phyloP scores from a whole-genome alignment of 1,140 invertebrate species.

The Lamellibrachia luymesi region DNA sequence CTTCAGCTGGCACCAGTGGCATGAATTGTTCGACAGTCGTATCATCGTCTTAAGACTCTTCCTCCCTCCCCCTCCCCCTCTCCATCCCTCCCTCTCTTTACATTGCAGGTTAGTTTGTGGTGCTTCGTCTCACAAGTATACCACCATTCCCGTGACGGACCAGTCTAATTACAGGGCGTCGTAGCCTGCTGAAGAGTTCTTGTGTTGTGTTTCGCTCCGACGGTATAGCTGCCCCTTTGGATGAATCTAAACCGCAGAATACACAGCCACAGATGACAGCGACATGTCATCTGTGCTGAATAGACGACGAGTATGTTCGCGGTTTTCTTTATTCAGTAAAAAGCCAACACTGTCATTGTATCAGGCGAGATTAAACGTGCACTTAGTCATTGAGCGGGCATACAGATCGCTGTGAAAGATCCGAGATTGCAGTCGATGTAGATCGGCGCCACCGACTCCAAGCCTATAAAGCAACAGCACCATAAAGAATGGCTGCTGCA shows the following conservation, averaged over 20 bases:
- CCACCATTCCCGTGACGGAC: background rate
- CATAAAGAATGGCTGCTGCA: background rate
- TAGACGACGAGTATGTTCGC: background rate
- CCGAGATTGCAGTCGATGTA: background rate
- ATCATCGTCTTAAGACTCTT: background rate
- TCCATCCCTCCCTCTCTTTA: background rate
- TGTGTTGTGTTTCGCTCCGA: background rate
- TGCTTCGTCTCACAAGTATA: background rate
- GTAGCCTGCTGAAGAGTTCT: background rate
- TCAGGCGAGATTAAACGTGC: background rate
- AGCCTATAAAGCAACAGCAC: too few species aligned
- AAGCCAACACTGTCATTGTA: background rate
- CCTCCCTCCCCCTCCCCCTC: background rate
- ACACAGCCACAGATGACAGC: background rate
- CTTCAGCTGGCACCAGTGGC: background rate
- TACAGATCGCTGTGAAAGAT: background rate
- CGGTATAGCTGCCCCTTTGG: background rate
- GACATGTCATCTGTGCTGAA: background rate
- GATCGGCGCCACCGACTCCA: background rate
- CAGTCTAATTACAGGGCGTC: background rate
- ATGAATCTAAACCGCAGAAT: background rate
- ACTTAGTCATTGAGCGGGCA: background rate
- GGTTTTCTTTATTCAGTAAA: background rate
- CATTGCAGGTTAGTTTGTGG: too few species aligned
- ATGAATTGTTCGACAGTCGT: background rate